Evolutionary conservation across 2,797 vertebrate genomes (phyloP), one percentile per base, ranked within the genome.

Genomic region (Bovichtus diacanthus): DNA sequence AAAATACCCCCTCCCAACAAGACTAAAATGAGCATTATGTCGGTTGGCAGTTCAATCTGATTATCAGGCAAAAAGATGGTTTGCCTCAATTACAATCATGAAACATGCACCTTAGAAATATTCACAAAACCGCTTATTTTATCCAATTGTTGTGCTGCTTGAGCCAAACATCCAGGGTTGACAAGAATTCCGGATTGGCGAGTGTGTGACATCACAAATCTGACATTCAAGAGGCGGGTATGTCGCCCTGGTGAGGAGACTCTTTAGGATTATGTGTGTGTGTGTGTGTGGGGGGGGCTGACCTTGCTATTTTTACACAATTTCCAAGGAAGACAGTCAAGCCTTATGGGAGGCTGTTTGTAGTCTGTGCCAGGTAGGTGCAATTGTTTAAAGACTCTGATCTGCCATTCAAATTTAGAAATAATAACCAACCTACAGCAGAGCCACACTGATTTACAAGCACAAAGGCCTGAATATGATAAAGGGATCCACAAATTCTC

Each of bases 301-400:
- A 83, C 77, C 77, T 86, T n/a, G 27, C 62, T 81, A 84, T 88
- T 85, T 84, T 83, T 55, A 72, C 38, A 63, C 56, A 65, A 60
- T 58, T 79, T 90, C 70, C 78, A 64, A 82, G 67, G 19, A 60
- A 68, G 68, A 79, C 70, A 71, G n/a, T 41, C 36, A 2, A 70
- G 36, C 69, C 84, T 73, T 83, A 70, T 9, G 64, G 65, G 77
- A 86, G 67, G 18, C 34, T 38, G 77, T 81, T 77, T 84, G 74
- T 81, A 78, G 70, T 85, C 60, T 0, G 3, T 66, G 82, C 70
- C 84, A 87, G 82, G 73, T 76, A 90, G 64, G 79, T 80, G 74
- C 73, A 74, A 86, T 87, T 88, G 86, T 87, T 86, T 81, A 74
- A 70, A 59, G 66, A 11, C 65, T 80, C 78, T 76, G 77, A 84